Percentiles rank a stretch among this genome's conserved stretches.
Conservation (phyloP, 2,888 invertebrate genomes). For the Phortica magna region DNA sequence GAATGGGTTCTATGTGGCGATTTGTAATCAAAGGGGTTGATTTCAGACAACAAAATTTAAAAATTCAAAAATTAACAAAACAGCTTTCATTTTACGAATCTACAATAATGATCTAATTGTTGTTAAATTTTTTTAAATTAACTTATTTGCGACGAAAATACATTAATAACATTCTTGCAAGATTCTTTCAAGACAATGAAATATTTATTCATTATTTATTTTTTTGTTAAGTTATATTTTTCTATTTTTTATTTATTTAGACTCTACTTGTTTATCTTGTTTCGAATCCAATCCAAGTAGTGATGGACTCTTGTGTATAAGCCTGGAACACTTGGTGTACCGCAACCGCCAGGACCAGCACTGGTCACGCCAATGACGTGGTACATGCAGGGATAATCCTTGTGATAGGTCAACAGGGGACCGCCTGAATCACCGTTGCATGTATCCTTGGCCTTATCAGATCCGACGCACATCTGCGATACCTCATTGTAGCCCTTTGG, state of each 20-base stretch:
- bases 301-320: constrained; percentile 65
- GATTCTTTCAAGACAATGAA: no score
- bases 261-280: constrained; percentile 38
- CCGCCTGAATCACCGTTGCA: constrained; percentile 73
- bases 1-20: no score
- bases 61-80: neutral
- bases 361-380: constrained; percentile 68
- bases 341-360: constrained; percentile 61
- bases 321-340: constrained; percentile 64
- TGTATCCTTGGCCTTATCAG: constrained; percentile 62
- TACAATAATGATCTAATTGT: neutral
- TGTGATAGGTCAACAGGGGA: constrained; percentile 64
- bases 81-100: neutral
- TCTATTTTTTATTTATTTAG: constrained; percentile 7
- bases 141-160: no score
- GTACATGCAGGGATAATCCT: constrained; percentile 67
- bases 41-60: no score
- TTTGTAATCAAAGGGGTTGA: no score
- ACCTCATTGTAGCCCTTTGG: constrained; percentile 55
- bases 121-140: no score
- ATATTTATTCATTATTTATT: neutral
- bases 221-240: neutral
- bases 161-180: no score
- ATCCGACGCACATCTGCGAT: constrained; percentile 67
- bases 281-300: constrained; percentile 65